These are phyloP conservation scores for Callimico goeldii DNA, from an alignment of 2,797 vertebrate species.

Conservation along the genomic window DNA sequence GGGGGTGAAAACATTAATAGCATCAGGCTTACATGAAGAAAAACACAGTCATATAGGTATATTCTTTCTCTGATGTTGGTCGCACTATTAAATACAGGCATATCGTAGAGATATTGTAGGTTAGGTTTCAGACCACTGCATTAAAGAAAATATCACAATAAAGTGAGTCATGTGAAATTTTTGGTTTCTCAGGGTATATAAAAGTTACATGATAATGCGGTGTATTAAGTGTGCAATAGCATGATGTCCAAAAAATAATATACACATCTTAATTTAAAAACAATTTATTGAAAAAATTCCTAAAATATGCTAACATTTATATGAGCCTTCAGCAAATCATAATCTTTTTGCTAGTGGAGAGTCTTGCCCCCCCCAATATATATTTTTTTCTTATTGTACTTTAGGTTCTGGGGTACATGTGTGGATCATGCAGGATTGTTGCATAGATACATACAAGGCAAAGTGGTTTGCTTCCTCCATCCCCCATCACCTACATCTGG, in stretches of 20 bases:
- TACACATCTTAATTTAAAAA: not conserved
- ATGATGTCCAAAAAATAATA: not conserved
- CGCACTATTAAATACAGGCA: not conserved
- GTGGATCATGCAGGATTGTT: too few species aligned
- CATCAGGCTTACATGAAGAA: not conserved
- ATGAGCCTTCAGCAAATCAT: not conserved
- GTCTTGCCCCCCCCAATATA: not conserved
- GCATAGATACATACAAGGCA: too few species aligned
- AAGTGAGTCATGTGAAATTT: not conserved
- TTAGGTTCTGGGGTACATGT: too few species aligned
- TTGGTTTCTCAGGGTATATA: not conserved
- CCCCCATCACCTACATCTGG: too few species aligned
- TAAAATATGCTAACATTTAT: not conserved
- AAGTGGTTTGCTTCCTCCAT: too few species aligned
- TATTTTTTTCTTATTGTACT: too few species aligned
- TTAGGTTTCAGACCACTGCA: not conserved
- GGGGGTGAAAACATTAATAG: not conserved
- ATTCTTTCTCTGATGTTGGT: not conserved
- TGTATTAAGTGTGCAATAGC: not conserved
- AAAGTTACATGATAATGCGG: not conserved
- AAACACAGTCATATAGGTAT: not conserved
- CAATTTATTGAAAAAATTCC: not conserved
- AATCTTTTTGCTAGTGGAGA: not conserved
- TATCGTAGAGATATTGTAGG: not conserved
- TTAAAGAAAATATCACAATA: not conserved